Evolutionary conservation across 2,888 invertebrate species (phyloP).

Genomic region (Platycheirus albimanus): DNA sequence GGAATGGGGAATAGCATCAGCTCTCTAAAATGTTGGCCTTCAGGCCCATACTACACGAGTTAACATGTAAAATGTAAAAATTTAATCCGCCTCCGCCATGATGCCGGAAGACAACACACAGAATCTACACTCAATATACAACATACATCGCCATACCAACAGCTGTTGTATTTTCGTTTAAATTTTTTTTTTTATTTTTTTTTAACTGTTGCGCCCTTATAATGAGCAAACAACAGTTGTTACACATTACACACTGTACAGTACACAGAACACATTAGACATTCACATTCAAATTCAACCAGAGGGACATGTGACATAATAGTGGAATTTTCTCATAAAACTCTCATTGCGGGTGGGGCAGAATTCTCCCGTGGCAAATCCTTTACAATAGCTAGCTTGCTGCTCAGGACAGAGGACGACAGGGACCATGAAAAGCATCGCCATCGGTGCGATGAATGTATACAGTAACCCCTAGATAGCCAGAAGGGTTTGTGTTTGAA

Average conservation of each 20-base stretch:
- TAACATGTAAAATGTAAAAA: constrained; percentile 40
- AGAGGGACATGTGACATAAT: constrained; percentile 70
- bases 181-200: constrained; percentile 29
- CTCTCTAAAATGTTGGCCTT: constrained; percentile 44
- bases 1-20: constrained; percentile 8
- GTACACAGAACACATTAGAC: neutral
- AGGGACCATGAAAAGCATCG: neutral
- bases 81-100: constrained; percentile 49
- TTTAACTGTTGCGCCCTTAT: constrained; percentile 67
- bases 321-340: constrained; percentile 56
- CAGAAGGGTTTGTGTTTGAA: constrained; percentile 49
- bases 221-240: constrained; percentile 70
- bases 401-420: neutral
- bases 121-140: neutral
- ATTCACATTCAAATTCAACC: constrained; percentile 3
- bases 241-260: constrained; percentile 34
- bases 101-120: constrained; percentile 45
- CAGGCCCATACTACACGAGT: too few species aligned
- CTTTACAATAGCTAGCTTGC: neutral
- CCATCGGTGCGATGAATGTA: constrained; percentile 17
- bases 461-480: constrained; percentile 49
- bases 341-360: constrained; percentile 6
- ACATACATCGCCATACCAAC: too few species aligned
- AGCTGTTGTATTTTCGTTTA: constrained; percentile 49
- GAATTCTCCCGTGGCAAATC: constrained; percentile 42